Percentiles rank a stretch among this genome's conserved stretches.
Conservation (phyloP, 2,113 vertebrate genomes). For the Limanda limanda region DNA sequence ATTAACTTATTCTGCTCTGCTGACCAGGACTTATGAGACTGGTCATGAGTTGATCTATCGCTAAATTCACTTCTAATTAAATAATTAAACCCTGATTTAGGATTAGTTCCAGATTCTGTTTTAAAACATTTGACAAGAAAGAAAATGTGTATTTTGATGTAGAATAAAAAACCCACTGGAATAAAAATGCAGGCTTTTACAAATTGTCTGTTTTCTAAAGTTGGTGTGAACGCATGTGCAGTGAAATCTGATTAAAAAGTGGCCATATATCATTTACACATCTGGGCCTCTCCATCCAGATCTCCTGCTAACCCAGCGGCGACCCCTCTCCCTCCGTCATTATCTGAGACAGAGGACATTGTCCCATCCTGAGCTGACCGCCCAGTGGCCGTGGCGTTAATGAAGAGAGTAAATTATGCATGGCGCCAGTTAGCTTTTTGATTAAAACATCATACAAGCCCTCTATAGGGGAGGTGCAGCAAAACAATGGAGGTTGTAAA, state of each 20-base stretch:
- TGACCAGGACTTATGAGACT: conserved; percentile 93
- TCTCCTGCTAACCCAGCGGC: conserved; percentile 65
- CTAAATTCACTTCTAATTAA: conserved; percentile 71
- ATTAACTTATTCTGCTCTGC: conserved; percentile 99
- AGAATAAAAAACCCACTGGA: neutral
- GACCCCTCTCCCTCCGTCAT: conserved; percentile 67
- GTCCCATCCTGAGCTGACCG: conserved; percentile 75
- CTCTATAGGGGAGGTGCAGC: conserved; percentile 87
- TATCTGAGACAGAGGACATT: conserved; percentile 72
- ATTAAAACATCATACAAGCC: conserved; percentile 97
- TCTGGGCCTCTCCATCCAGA: conserved; percentile 53
- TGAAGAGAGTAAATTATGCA: conserved; percentile 84
- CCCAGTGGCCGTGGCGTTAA: conserved; percentile 74
- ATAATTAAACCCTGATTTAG: conserved; percentile 12
- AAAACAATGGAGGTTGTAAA: conserved; percentile 96
- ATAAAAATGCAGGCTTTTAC: neutral
- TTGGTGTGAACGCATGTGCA: neutral
- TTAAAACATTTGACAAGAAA: neutral
- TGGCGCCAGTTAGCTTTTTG: conserved; percentile 93
- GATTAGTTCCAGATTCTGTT: neutral
- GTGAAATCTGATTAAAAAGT: conserved; percentile 9
- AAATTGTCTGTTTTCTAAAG: neutral
- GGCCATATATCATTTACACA: conserved; percentile 47
- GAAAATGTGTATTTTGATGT: neutral
- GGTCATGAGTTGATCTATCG: conserved; percentile 88